Base-by-base conservation (phyloP, 2,888 invertebrate species). In the Oscheius sp. region DNA sequence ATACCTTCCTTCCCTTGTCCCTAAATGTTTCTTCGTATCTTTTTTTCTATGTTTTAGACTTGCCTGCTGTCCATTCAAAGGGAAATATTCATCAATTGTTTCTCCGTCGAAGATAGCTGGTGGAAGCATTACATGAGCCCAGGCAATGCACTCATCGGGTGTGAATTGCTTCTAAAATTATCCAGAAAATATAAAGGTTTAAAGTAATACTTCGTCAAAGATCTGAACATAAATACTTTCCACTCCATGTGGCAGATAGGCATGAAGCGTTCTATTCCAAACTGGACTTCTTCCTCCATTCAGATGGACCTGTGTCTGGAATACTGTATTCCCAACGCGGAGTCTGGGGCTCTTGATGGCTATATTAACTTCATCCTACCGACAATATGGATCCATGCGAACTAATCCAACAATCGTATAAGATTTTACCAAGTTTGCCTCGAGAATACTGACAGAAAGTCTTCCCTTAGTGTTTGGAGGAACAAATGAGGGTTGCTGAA, bases 231-330 rank as follows among this genome's bases (percentile, higher is more conserved):
- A 93, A 78, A 97, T 90, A 12, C 92, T 91, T 85, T 92, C 92
- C 14, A 96, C 93, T 49, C 95, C 95, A 76, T 91, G 90, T 0
- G 95, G 94, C 69, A 96, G 89, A 78, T 92, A 90, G 92, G 93
- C 93, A 86, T 94, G 93, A 78, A 96, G 92, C 62, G 93, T 92
- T 89, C 95, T 94, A 88, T 95, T 94, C 96, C 96, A 97, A 73
- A 92, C 90, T 2, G 97, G 97, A 83, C 68, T 32, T 30, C 77
- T 65, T 2, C 77, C 94, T 33, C 95, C 97, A 88, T 93, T 95
- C 71, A 92, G 91, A 86, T 93, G 93, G 0, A 95, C 95, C 82
- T 93, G 94, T 0, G 95, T 96, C 89, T 97, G 96, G 87, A 94
- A 95, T 68, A 95, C 92, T 81, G 92, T 92, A 87, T 95, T 95